phyloP scores from a whole-genome alignment of 2,113 vertebrate genomes.

The Actenoides hombroni region DNA sequence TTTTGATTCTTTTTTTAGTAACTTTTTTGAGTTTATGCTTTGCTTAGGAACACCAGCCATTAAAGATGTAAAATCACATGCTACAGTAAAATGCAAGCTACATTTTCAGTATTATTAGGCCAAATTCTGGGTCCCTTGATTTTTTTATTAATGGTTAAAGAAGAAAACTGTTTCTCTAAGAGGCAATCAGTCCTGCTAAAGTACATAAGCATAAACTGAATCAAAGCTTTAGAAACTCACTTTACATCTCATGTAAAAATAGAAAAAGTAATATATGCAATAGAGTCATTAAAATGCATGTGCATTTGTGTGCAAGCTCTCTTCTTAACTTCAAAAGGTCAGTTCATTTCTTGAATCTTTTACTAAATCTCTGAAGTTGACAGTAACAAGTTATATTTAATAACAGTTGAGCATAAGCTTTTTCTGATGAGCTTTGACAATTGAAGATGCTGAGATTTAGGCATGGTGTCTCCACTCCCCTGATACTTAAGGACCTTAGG shows the following conservation, averaged over 20 bases:
- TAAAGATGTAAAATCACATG: background rate
- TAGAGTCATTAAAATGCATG: constrained; percentile 53
- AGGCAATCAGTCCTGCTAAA: constrained; percentile 23
- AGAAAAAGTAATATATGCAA: constrained; percentile 60
- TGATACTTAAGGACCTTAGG: too few species aligned
- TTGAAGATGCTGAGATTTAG: too few species aligned
- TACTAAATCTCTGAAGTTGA: too few species aligned
- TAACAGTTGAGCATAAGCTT: too few species aligned
- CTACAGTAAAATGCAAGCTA: background rate
- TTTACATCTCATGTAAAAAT: constrained; percentile 60
- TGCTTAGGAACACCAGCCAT: background rate
- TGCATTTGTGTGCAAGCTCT: constrained; percentile 50
- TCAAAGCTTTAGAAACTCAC: constrained; percentile 42
- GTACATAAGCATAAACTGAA: constrained; percentile 19
- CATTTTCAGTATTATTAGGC: background rate
- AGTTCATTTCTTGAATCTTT: too few species aligned
- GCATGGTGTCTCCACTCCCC: too few species aligned
- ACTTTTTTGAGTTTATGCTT: too few species aligned
- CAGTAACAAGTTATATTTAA: too few species aligned
- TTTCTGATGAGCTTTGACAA: too few species aligned
- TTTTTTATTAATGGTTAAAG: constrained; percentile 7
- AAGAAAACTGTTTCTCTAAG: constrained; percentile 26
- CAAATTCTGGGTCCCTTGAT: background rate
- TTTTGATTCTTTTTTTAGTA: too few species aligned
- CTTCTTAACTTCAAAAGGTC: too few species aligned